A percentile compares a stretch with the other conserved stretches of the same genome.
Evolutionary conservation across 2,888 invertebrate genomes (phyloP).

Genomic region (Rhagium mordax): DNA sequence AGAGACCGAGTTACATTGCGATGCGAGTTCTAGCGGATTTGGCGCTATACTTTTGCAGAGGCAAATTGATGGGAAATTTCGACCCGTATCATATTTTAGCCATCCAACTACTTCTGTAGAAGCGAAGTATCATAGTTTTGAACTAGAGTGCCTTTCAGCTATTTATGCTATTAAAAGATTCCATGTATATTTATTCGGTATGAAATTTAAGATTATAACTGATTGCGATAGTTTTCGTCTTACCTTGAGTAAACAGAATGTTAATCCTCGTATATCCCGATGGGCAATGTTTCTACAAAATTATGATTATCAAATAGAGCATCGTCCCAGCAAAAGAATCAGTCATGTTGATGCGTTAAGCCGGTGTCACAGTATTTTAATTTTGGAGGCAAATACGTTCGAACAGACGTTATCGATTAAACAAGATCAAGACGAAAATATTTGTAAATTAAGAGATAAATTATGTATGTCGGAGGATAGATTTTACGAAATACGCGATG

Average conservation of each 20-base stretch:
- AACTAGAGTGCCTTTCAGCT: slow-evolving; percentile 28
- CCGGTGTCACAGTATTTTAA: slow-evolving; percentile 9
- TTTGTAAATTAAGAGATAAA: slow-evolving; percentile 15
- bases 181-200: slow-evolving; percentile 31
- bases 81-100: slow-evolving; percentile 50
- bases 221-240: slow-evolving; percentile 33
- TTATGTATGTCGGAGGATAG: slow-evolving; percentile 18
- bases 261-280: slow-evolving; percentile 33
- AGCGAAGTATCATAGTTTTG: slow-evolving; percentile 18
- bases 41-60: slow-evolving; percentile 26
- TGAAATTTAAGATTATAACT: slow-evolving; percentile 35
- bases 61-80: slow-evolving; percentile 40
- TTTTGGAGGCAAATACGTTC: slow-evolving; percentile 34
- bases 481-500: slow-evolving; percentile 26
- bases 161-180: slow-evolving; percentile 36
- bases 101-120: slow-evolving; percentile 16
- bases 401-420: slow-evolving; percentile 26
- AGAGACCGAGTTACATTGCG: slow-evolving; percentile 58
- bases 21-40: slow-evolving; percentile 46
- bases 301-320: slow-evolving; percentile 31
- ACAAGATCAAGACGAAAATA: slow-evolving; percentile 27
- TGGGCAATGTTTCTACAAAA: slow-evolving; percentile 39
- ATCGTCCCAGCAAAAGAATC: slow-evolving; percentile 29
- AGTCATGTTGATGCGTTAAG: slow-evolving; percentile 35
- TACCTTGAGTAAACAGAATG: slow-evolving; percentile 32